Percentiles rank a stretch among this genome's conserved stretches.
These are phyloP conservation scores for Ovis aries DNA, from an alignment of 2,113 vertebrate species.

Conservation along the genomic window DNA sequence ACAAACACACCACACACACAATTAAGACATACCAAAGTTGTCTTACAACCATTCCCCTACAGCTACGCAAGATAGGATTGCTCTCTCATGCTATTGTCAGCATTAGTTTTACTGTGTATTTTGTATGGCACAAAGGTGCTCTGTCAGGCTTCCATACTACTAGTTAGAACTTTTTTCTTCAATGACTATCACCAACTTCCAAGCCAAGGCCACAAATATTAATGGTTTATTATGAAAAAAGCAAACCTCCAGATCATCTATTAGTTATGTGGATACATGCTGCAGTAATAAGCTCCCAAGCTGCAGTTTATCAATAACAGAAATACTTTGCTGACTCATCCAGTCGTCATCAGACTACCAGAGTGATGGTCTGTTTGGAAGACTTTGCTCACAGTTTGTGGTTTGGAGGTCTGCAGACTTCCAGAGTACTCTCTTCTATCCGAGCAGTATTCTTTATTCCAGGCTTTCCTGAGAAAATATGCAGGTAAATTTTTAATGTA, in stretches of 20 bases:
- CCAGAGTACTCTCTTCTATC: neutral
- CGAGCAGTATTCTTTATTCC: neutral
- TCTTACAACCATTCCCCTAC: neutral
- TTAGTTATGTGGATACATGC: neutral
- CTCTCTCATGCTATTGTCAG: neutral
- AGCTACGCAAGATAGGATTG: neutral
- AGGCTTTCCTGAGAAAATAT: neutral
- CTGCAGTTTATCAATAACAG: neutral
- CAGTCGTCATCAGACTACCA: neutral
- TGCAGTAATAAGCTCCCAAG: neutral
- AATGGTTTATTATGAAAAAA: neutral
- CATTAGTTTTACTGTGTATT: neutral
- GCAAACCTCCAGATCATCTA: neutral
- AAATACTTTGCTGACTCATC: neutral
- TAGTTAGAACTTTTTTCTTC: neutral
- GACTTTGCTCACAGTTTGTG: neutral
- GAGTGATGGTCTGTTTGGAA: neutral
- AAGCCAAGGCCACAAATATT: neutral
- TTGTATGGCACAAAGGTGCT: fast-evolving
- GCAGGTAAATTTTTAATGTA: neutral
- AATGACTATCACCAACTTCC: neutral
- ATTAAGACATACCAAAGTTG: neutral
- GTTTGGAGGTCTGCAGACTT: neutral
- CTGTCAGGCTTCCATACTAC: neutral
- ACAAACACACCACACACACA: neutral